Evolutionary conservation across 2,113 vertebrate genomes (phyloP).

Genomic region (Machaerirhynchus nigripectus): DNA sequence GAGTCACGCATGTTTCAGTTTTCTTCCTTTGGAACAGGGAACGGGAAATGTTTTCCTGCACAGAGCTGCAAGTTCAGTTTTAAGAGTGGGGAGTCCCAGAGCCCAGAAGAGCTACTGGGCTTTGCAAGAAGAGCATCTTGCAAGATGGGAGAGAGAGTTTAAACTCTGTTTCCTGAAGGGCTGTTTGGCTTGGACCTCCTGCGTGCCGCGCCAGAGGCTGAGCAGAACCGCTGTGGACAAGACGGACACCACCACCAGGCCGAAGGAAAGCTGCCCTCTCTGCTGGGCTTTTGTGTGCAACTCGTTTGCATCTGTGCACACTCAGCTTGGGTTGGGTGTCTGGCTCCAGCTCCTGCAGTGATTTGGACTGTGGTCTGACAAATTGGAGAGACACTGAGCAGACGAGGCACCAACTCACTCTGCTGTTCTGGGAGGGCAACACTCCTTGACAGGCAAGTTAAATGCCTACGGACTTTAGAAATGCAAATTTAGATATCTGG

Average conservation of each 20-base stretch:
- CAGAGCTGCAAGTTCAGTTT: not conserved
- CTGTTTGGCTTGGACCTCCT: not conserved
- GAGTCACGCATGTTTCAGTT: not conserved
- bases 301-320: not conserved
- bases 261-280: not conserved
- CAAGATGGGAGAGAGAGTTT: not conserved
- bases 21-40: not conserved
- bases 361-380: not conserved
- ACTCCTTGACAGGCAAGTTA: not conserved
- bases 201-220: not conserved
- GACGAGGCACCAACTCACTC: not conserved
- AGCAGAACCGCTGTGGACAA: not conserved
- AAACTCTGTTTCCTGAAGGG: not conserved
- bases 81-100: not conserved
- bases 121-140: not conserved
- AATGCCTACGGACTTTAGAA: not conserved
- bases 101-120: not conserved
- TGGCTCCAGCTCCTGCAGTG: not conserved
- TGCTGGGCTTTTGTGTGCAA: rapidly evolving
- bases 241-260: not conserved
- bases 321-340: not conserved
- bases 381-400: not conserved
- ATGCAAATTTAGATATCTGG: not conserved
- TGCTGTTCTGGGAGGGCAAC: not conserved
- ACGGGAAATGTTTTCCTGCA: not conserved